Evolutionary conservation across 2,797 vertebrate species (phyloP).

Genomic region (Brachyrhaphis roseni): DNA sequence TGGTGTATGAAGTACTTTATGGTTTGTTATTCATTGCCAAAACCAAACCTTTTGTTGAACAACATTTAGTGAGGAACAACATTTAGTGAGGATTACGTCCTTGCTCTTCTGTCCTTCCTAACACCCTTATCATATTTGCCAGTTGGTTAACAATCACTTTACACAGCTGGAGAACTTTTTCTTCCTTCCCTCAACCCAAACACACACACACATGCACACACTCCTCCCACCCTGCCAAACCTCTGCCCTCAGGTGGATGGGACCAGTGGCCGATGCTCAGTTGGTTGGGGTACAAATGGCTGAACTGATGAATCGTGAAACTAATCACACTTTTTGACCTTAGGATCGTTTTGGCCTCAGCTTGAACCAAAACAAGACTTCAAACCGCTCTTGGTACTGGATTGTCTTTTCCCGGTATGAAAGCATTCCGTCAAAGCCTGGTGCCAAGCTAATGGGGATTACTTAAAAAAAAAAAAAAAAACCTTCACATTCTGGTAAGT

Average conservation of each 20-base stretch:
- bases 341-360: neutral
- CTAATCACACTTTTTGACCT: neutral
- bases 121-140: neutral
- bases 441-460: neutral
- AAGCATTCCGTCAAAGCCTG: neutral
- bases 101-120: neutral
- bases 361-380: neutral
- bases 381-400: neutral
- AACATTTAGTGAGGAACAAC: neutral
- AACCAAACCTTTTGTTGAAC: neutral
- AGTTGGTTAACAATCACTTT: no score
- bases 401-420: neutral
- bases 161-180: neutral
- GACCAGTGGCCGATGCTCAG: neutral
- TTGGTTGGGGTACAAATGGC: neutral
- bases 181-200: neutral
- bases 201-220: neutral
- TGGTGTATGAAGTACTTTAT: no score
- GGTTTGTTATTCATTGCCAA: neutral
- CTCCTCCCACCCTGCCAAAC: neutral
- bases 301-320: constrained; percentile 1
- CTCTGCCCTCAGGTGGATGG: neutral
- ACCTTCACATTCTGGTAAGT: neutral
- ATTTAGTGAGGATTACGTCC: neutral
- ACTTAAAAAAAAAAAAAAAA: no score